Base-by-base conservation (phyloP, 2,888 invertebrate genomes). In the Glaucopsyche alexis region DNA sequence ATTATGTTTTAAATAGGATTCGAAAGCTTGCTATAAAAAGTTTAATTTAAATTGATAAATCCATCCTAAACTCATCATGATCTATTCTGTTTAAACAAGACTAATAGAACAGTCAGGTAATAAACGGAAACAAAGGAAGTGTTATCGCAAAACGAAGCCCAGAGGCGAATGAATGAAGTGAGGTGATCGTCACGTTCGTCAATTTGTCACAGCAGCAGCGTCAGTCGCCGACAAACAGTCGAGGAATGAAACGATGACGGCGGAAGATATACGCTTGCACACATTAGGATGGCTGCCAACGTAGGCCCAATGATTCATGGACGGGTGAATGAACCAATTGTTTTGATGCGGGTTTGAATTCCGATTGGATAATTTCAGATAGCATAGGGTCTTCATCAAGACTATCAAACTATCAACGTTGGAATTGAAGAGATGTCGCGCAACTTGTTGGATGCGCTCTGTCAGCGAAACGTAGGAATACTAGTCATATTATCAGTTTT, bases 201-300 rank as follows among this genome's bases (percentile, higher is more conserved):
- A 92, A 93, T 93, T 93, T 91, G 92, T 92, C 91, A 88, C 84
- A 77, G 78, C 80, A 79, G 85, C 85, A 85, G 87, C 90, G 88
- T 88, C 89, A 86, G 84, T 87, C 83, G 83, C 84, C 83, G 82
- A 82, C 85, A 85, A 86, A 86, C 87, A 87, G 85, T 86, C 85
- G 86, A 87, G 85, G 91, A 91, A 92, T 90, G 91, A 86, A 75
- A 81, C 89, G 92, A 87, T 91, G 92, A 92, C 91, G 89, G 87
- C 86, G 79, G 81, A 87, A 88, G 89, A 92, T 90, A 87, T 88
- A 90, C 87, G 87, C 87, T 86, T 83, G 84, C 82, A 86, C 85
- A 91, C 91, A 91, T 93, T 93, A 93, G 92, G 92, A 86, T 84
- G 81, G 81, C 83, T 89, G 92, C 92, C 92, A 93, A 92, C 84